Base-by-base conservation (phyloP, 2,113 vertebrate species). In the Oncorhynchus masou region DNA sequence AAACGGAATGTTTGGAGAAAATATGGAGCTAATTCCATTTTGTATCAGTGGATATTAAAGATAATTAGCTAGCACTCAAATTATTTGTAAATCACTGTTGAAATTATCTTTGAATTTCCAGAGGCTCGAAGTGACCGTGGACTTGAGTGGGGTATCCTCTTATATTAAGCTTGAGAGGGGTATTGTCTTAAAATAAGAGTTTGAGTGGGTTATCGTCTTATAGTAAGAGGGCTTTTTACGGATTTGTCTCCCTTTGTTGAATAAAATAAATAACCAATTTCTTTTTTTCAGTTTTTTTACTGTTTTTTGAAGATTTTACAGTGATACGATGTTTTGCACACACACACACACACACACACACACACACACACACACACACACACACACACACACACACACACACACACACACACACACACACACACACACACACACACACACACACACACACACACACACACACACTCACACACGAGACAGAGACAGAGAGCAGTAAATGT, bases 11-110 rank as follows among this genome's bases (percentile, higher is more conserved):
- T 91, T 90, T 86, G 81, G 87, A 88, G 84, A 85, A 94, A 95
- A 95, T 95, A 96, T 92, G 94, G 88, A 78, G 92, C 91, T 97
- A 98, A 99, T 97, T 98, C 97, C 95, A 88, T 95, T 94, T 95
- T 98, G 96, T 99, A 99, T 92, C 97, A 82, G 94, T 96, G 95
- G 95, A 96, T 98, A 99, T 98, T 98, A 97, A 95, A 96, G 96
- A 93, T 93, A 88, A 94, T 93, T 93, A 92, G 83, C 88, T 84
- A 92, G 92, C 94, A 87, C 87, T 87, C 86, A 84, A 84, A 86
- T 90, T 91, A 92, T 91, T 92, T 88, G 81, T 89, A 87, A 91
- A 92, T 93, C 90, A 94, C 93, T 98, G 97, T 98, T 95, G 86
- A 81, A 86, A 92, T 92, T 92, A 85, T 16, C 87, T 90, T 94